Percentiles rank a stretch among this genome's conserved stretches.
These are phyloP conservation scores for Leistus spinibarbis DNA, from an alignment of 2,888 invertebrate species.

Conservation along the genomic window DNA sequence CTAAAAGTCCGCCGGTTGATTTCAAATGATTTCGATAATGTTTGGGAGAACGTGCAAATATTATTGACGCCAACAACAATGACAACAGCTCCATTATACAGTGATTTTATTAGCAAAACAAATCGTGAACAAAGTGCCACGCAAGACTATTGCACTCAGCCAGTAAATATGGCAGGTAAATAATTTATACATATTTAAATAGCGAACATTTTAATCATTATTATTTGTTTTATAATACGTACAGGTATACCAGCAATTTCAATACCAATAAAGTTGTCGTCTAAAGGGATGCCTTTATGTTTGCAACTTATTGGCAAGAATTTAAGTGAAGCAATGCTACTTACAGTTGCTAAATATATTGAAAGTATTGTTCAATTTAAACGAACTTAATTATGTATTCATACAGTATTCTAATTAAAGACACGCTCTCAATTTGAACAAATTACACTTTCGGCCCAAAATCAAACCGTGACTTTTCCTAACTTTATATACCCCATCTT, in stretches of 20 bases:
- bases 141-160: conserved; percentile 94
- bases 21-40: conserved; percentile 79
- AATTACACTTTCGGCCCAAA: neutral
- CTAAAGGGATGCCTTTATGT: conserved; percentile 78
- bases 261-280: conserved; percentile 79
- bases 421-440: too few relatives aligned
- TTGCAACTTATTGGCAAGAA: conserved; percentile 86
- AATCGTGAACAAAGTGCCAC: conserved; percentile 86
- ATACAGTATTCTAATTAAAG: neutral
- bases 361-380: conserved; percentile 73
- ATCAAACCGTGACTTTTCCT: too few relatives aligned
- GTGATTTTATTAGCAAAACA: conserved; percentile 76
- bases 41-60: conserved; percentile 79
- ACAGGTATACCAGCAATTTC: conserved; percentile 84
- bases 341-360: conserved; percentile 82
- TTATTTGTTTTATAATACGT: too few relatives aligned
- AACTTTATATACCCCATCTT: too few relatives aligned
- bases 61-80: conserved; percentile 92
- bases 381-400: conserved; percentile 33
- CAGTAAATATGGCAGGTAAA: conserved; percentile 93
- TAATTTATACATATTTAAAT: conserved; percentile 17
- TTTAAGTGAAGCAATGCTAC: conserved; percentile 75
- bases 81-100: conserved; percentile 80
- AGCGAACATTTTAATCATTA: conserved; percentile 6
- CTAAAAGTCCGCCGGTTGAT: conserved; percentile 88